Base-by-base conservation (phyloP, 2,113 vertebrate genomes). In the Oryzias celebensis region DNA sequence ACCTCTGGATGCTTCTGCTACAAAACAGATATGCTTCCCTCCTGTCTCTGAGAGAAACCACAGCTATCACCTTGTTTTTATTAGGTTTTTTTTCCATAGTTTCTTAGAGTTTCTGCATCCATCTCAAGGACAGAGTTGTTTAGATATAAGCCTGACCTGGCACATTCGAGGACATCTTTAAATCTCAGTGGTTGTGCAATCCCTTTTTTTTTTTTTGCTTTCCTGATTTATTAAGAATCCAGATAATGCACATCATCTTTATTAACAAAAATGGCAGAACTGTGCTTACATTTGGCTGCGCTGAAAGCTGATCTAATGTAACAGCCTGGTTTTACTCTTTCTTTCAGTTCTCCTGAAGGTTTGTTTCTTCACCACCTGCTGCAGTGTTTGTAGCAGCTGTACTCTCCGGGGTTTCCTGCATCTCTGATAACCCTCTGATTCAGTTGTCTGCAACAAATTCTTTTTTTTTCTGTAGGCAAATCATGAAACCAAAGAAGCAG, bases 401-500 rank as follows among this genome's bases (percentile, higher is more conserved):
- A 48, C 58, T 31, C 59, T 59, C 59, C 42, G 52, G 49, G 55
- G 52, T 65, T 63, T 54, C 8, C 28, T 16, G 45, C 31, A 41
- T 60, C 51, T 52, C 26, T 31, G 42, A 52, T 58, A 54, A 64
- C 57, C 18, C 54, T 2, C 20, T 62, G 52, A 26, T 58, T 81
- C 55, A 62, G 71, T 71, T 86, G 82, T n/a, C 17, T 65, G 61
- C 20, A 14, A 13, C 20, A 57, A 28, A 5, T 23, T 50, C 44
- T 43, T 52, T 52, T 20, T 20, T 64, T 62, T 58, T 26, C 63
- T 68, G 58, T 50, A 36, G 18, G 62, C 68, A 73, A 22, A 72
- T 69, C 67, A 62, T 73, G 68, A 71, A 80, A 85, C 66, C 8
- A 6, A 55, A 70, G 46, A n/a, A 72, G 52, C 18, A 24, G 47